These are phyloP conservation scores for Pristionchus exspectatus DNA, from an alignment of 2,888 invertebrate species.

Conservation along the genomic window DNA sequence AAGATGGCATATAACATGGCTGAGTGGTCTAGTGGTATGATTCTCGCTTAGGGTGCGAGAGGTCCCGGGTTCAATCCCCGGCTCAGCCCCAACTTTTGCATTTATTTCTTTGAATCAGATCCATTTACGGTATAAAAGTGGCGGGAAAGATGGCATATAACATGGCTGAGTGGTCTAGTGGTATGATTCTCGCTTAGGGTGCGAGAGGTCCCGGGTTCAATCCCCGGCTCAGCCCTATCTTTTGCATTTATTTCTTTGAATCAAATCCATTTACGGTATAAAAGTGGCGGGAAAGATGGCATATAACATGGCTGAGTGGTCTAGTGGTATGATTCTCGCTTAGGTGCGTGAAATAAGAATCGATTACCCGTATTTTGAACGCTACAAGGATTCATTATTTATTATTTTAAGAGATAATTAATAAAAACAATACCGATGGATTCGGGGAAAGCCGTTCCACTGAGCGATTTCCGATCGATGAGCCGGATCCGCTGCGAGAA, in stretches of 20 bases:
- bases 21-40: conserved; percentile 79
- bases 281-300: no score
- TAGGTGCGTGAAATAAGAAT: no score
- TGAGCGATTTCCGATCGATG: conserved; percentile 4
- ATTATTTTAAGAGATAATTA: neutral
- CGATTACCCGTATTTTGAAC: no score
- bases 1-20: conserved; percentile 54
- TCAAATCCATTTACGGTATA: no score
- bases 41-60: conserved; percentile 80
- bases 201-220: conserved; percentile 79
- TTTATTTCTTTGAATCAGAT: neutral
- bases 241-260: neutral
- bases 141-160: neutral
- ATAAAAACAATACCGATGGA: neutral
- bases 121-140: neutral
- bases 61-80: conserved; percentile 79
- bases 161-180: conserved; percentile 78
- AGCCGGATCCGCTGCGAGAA: neutral
- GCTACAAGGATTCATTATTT: neutral
- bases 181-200: conserved; percentile 80
- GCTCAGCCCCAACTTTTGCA: conserved; percentile 29
- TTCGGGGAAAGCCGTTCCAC: conserved; percentile 20
- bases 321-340: no score
- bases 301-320: no score
- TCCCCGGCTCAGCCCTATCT: conserved; percentile 61